phyloP scores from a whole-genome alignment of 2,888 invertebrate species.

The Drosophila infuscata region DNA sequence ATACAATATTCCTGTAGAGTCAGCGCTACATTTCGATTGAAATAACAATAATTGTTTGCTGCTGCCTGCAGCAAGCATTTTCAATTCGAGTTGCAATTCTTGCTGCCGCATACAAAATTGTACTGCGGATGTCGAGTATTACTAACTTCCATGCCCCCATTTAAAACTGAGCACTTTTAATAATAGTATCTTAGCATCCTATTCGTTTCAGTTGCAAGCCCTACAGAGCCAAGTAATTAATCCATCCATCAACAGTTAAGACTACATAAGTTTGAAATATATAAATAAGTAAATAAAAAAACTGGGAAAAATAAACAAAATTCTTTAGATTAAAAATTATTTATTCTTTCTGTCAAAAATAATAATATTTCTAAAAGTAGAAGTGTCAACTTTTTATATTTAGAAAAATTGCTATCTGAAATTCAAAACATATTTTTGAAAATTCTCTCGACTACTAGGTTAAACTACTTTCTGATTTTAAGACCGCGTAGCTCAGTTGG shows the following conservation, averaged over 20 bases:
- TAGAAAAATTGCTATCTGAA: too few species aligned
- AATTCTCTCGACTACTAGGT: too few species aligned
- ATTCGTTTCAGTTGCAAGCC: neutral
- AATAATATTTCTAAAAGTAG: too few species aligned
- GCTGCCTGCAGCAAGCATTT: constrained; percentile 28
- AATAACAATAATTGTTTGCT: constrained; percentile 73
- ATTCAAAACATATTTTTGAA: too few species aligned
- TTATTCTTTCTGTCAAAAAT: neutral
- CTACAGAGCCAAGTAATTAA: neutral
- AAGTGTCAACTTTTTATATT: too few species aligned
- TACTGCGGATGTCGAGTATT: constrained; percentile 52
- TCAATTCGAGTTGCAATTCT: constrained; percentile 44
- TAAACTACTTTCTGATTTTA: too few species aligned
- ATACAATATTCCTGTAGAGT: constrained; percentile 3
- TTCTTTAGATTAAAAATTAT: neutral
- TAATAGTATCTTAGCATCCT: neutral
- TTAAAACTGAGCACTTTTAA: neutral
- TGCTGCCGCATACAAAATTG: constrained; percentile 31
- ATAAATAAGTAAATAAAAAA: neutral
- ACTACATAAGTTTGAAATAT: neutral
- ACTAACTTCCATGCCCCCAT: constrained; percentile 32
- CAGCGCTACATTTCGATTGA: constrained; percentile 66
- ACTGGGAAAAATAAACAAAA: neutral
- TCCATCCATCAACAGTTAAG: neutral
- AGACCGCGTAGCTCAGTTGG: too few species aligned